phyloP scores from a whole-genome alignment of 2,113 vertebrate species.

The Larimichthys crocea region DNA sequence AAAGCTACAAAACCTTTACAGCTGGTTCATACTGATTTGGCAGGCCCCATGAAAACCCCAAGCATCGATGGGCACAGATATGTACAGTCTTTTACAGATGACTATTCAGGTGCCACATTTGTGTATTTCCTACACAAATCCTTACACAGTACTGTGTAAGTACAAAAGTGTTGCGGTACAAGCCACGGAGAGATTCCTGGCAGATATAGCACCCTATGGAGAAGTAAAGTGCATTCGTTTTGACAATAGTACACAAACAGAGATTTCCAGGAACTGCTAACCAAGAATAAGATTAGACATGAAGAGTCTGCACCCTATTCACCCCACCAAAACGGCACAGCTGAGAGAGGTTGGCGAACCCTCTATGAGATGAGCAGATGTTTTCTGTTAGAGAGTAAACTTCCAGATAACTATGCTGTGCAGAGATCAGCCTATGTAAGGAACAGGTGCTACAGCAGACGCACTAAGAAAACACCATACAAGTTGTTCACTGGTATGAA shows the following conservation, averaged over 20 bases:
- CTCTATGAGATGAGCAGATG: constrained; percentile 17
- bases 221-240: constrained; percentile 9
- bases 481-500: background rate
- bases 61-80: constrained; percentile 8
- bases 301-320: constrained; percentile 12
- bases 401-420: constrained; percentile 12
- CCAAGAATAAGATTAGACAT: constrained; percentile 1
- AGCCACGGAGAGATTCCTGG: background rate
- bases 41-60: background rate
- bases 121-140: constrained; percentile 29
- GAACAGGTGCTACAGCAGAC: constrained; percentile 4
- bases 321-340: constrained; percentile 24
- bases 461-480: background rate
- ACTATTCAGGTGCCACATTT: background rate
- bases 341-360: constrained; percentile 14
- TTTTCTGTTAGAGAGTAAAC: background rate
- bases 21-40: constrained; percentile 4
- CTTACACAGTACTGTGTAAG: no score
- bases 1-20: background rate
- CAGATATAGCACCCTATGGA: constrained; percentile 10
- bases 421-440: background rate
- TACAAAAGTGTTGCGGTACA: background rate
- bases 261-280: background rate
- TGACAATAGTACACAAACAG: background rate
- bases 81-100: constrained; percentile 12